These are phyloP conservation scores for Charanyca ferruginea DNA, from an alignment of 2,888 invertebrate genomes.

Conservation along the genomic window DNA sequence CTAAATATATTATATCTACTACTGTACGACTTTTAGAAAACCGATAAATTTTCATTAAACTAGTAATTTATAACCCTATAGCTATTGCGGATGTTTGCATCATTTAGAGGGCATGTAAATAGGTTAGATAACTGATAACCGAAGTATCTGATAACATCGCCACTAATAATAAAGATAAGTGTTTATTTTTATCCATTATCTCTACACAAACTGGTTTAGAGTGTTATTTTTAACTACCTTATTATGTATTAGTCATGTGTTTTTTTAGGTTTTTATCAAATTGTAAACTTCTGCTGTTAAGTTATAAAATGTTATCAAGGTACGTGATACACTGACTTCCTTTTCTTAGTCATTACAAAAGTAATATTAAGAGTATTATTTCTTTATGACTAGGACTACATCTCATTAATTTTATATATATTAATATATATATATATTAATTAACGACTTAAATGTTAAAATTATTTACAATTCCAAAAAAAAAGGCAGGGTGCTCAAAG, in stretches of 20 bases:
- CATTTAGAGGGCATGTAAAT: conserved; percentile 25
- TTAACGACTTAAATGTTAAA: no score
- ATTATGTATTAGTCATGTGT: conserved; percentile 34
- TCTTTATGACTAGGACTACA: not conserved
- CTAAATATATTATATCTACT: no score
- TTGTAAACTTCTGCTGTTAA: not conserved
- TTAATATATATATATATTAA: no score
- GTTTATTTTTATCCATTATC: conserved; percentile 55
- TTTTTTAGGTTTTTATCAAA: not conserved
- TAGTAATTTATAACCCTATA: conserved; percentile 3
- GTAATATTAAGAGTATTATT: not conserved
- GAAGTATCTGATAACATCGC: conserved; percentile 32
- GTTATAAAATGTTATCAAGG: not conserved
- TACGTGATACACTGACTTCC: not conserved
- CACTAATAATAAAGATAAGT: conserved; percentile 49
- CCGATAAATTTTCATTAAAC: not conserved
- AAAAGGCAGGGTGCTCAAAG: no score
- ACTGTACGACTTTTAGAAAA: no score
- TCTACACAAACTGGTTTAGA: conserved; percentile 21
- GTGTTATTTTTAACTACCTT: conserved; percentile 49
- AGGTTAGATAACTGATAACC: conserved; percentile 23
- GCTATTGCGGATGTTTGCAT: conserved; percentile 24
- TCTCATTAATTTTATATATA: not conserved
- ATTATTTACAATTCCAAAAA: no score
- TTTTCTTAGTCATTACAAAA: not conserved